Percentiles rank a stretch among this genome's conserved stretches.
Evolutionary conservation across 1,140 invertebrate genomes (phyloP).

Genomic region (Belonocnema kinseyi): DNA sequence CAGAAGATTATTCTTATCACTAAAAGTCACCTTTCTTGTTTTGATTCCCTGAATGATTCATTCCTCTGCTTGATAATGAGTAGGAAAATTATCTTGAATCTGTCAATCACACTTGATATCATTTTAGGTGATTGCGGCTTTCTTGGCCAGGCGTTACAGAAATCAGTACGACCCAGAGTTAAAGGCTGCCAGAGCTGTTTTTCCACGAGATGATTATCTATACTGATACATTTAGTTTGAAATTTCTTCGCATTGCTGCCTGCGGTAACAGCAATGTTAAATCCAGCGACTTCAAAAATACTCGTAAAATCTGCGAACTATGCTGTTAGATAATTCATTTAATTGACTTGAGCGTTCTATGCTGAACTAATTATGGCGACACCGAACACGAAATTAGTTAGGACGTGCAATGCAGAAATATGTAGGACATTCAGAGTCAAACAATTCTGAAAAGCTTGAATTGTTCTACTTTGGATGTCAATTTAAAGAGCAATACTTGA

Average conservation of each 20-base stretch:
- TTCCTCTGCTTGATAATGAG: too few relatives aligned
- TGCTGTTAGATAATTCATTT: constrained; percentile 46
- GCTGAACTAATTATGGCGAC: constrained; percentile 9
- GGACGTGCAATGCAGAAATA: neutral
- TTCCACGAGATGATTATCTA: constrained; percentile 80
- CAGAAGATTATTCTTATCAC: constrained; percentile 33
- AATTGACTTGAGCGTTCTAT: constrained; percentile 43
- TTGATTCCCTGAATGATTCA: neutral
- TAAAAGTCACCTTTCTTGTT: constrained; percentile 12
- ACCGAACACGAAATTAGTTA: constrained; percentile 8
- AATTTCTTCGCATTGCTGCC: constrained; percentile 34
- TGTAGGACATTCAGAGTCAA: neutral
- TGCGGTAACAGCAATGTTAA: constrained; percentile 36
- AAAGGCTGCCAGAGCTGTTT: constrained; percentile 81
- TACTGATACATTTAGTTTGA: constrained; percentile 57
- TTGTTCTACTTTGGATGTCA: neutral
- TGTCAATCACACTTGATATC: constrained; percentile 35
- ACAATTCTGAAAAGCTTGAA: neutral
- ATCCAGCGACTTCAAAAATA: constrained; percentile 38
- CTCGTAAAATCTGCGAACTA: constrained; percentile 37
- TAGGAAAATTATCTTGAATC: constrained; percentile 33
- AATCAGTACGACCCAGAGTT: constrained; percentile 84
- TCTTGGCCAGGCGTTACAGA: constrained; percentile 83
- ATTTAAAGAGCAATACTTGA: neutral
- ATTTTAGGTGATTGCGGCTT: constrained; percentile 84